A percentile compares a stretch with the other conserved stretches of the same genome.
These are phyloP conservation scores for Xenops minutus DNA, from an alignment of 2,797 vertebrate species.

Conservation along the genomic window DNA sequence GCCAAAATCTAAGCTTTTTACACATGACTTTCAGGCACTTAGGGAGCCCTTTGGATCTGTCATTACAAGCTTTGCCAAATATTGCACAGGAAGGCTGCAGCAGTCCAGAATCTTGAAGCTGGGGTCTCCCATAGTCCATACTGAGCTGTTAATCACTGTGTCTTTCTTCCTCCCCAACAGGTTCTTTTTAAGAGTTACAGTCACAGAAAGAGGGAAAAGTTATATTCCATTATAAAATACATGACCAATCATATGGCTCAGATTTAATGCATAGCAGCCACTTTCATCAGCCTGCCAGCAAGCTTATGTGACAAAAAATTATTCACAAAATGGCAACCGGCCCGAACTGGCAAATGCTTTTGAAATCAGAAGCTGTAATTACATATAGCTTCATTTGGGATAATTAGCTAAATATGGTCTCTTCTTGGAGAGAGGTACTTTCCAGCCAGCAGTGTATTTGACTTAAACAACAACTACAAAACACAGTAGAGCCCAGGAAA, in stretches of 20 bases:
- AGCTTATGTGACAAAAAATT: slow-evolving; percentile 12
- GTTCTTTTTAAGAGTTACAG: neutral
- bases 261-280: neutral
- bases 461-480: neutral
- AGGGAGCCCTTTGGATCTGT: slow-evolving; percentile 1
- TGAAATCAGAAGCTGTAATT: slow-evolving; percentile 47
- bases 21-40: neutral
- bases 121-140: neutral
- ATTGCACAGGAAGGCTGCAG: neutral
- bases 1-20: slow-evolving; percentile 16
- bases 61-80: slow-evolving; percentile 2
- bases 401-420: neutral
- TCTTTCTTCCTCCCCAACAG: neutral
- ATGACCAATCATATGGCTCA: neutral
- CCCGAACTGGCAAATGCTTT: neutral
- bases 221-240: neutral
- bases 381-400: neutral
- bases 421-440: neutral
- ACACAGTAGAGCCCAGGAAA: neutral
- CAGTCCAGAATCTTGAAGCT: neutral
- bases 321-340: neutral
- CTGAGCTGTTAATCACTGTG: neutral
- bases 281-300: neutral
- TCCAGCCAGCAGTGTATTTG: neutral
- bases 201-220: neutral